phyloP scores from a whole-genome alignment of 2,113 vertebrate species.

The rabbit (Oryctolagus cuniculus) region mOryCun1.1 NC_091453.1:116457501-116458000 shows the following conservation, averaged over 20 bases:
- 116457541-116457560: neutral
- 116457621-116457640: neutral
- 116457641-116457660: neutral
- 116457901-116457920: neutral
- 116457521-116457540: neutral
- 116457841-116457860: slow-evolving; percentile 4
- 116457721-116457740: neutral
- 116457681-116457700: neutral
- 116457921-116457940: neutral
- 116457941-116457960: neutral
- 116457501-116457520: neutral
- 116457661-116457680: neutral
- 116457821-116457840: neutral
- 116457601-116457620: neutral
- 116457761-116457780: neutral
- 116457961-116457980: neutral
- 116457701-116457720: slow-evolving; percentile 14
- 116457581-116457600: neutral
- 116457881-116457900: neutral
- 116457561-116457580: neutral
- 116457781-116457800: neutral
- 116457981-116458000: neutral
- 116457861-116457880: neutral
- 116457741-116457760: neutral
- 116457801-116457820: neutral